Percentiles rank a stretch among this genome's conserved stretches.
Conservation (phyloP, 2,888 invertebrate genomes). For the Steinernema hermaphroditum region DNA sequence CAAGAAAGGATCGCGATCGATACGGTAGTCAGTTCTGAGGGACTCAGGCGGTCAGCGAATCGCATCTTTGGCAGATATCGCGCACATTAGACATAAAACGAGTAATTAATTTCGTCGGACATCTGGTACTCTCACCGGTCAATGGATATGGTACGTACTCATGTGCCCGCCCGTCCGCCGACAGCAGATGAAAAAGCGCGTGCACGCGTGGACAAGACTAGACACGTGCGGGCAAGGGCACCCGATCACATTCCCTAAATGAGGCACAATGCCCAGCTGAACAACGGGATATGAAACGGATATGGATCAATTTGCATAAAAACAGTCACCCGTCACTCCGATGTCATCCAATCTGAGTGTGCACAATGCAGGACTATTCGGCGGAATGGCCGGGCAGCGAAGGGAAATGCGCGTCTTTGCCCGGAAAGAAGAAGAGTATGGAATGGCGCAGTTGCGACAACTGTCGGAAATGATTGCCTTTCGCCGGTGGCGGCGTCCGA, state of each 20-base stretch:
- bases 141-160: neutral
- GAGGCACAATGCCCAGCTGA: neutral
- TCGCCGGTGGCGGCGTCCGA: constrained; percentile 21
- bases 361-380: too few relatives aligned
- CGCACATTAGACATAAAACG: constrained; percentile 30
- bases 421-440: neutral
- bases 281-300: neutral
- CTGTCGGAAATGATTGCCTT: constrained; percentile 28
- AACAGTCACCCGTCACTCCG: neutral
- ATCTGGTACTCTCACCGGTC: constrained; percentile 30
- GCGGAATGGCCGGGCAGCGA: neutral
- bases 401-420: neutral
- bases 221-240: constrained; percentile 9
- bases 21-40: neutral
- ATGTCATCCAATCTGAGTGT: neutral
- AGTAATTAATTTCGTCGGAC: constrained; percentile 29
- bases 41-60: neutral
- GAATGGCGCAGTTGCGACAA: constrained; percentile 22
- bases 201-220: constrained; percentile 9
- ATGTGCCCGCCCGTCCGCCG: constrained; percentile 12
- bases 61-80: constrained; percentile 18
- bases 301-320: constrained; percentile 15
- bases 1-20: constrained; percentile 12
- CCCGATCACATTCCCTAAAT: constrained; percentile 17
- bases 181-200: constrained; percentile 8